Base-by-base conservation (phyloP, 2,888 invertebrate genomes). In the Netelia virgata region DNA sequence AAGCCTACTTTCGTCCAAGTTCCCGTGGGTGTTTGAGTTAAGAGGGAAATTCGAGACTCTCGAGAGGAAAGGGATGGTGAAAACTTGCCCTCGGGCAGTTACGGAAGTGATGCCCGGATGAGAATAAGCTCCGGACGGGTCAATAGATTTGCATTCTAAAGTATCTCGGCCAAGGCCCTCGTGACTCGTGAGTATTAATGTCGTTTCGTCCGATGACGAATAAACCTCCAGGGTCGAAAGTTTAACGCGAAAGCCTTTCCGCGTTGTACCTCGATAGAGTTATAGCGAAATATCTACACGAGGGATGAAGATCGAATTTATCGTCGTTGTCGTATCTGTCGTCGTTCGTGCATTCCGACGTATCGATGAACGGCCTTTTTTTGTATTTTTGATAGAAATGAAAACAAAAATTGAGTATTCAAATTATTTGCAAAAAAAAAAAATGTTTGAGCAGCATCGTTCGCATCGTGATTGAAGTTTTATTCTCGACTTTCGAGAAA, bases 71-170 rank as follows among this genome's bases (percentile, higher is more conserved):
- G 36, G 18, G 57, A 66, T 73, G 73, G 6, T 50, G 57, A 57
- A 57, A 57, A 57, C 43, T 68, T 57, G 28, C 36, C 68, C 41
- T 64, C 47, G 47, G 23, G 6, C 50, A 59, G 16, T 68, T 74
- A 66, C 80, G 73, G 68, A 59, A 74, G 59, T 57, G 59, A 63
- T 36, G 66, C 61, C 80, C 73, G 80, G 59, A 80, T 57, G 80
- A 68, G 73, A 55, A 79, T 75, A 57, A 79, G 78, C 78, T 64
- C 63, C 63, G 64, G 70, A 79, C 63, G 78, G 72, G 78, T 79
- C 78, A 79, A 79, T 79, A 70, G 78, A 80, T 80, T 80, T 80
- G 80, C 80, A 80, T 80, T 74, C n/a, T 47, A 66, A 80, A 80
- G 73, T 68, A 50, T 59, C 41, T 55, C 69, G 14, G 47, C 28